Conservation (phyloP, 2,797 vertebrate species). For the Falco rusticolus region DNA sequence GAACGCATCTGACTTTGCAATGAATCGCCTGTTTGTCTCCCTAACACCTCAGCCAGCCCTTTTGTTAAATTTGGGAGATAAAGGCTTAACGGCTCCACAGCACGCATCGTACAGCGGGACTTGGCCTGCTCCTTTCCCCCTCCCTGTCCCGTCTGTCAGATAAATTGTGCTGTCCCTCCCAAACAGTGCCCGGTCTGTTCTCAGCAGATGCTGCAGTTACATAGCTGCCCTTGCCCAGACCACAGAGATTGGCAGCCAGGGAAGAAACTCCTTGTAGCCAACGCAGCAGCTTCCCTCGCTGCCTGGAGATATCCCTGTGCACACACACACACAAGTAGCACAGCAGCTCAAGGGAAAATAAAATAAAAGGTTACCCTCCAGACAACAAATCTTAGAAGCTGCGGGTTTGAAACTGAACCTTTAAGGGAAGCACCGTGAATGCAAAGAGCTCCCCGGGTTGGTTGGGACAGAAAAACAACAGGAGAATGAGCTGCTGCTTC, state of each 20-base stretch:
- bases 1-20: conserved; percentile 1
- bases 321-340: not conserved
- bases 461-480: not conserved
- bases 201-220: not conserved
- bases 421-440: not conserved
- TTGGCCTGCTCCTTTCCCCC: not conserved
- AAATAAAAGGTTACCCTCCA: not conserved
- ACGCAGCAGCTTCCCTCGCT: not conserved
- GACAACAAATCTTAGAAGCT: not conserved
- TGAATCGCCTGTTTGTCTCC: not conserved
- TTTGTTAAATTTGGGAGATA: not conserved
- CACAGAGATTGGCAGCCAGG: conserved; percentile 14
- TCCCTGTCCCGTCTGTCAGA: not conserved
- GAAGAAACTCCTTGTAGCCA: conserved; percentile 8
- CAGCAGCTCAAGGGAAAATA: not conserved
- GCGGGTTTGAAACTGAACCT: not conserved
- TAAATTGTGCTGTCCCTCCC: not conserved
- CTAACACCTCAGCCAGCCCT: conserved; percentile 40
- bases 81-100: not conserved
- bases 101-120: not conserved
- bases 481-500: not conserved
- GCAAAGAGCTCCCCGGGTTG: not conserved
- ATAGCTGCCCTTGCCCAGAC: conserved; percentile 42
- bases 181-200: conserved; percentile 2
- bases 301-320: not conserved